A percentile compares a stretch with the other conserved stretches of the same genome.
Evolutionary conservation across 2,797 vertebrate genomes (phyloP).

Genomic region (Falco columbarius): DNA sequence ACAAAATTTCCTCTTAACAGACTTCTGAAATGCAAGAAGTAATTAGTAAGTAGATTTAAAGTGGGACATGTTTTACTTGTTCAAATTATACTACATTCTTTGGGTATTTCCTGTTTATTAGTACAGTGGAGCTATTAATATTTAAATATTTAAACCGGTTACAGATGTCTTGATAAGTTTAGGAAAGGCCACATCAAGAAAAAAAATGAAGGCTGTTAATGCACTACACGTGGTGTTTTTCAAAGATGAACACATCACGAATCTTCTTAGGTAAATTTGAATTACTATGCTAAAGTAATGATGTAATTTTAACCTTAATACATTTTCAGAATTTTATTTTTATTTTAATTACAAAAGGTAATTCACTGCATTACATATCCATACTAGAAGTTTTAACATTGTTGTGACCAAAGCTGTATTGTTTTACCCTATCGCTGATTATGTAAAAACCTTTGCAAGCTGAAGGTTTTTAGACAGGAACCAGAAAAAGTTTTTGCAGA

Average conservation of each 20-base stretch:
- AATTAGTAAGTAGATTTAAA: not conserved
- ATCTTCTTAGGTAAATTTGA: not conserved
- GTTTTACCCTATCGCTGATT: not conserved
- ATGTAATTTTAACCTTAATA: not conserved
- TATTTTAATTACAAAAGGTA: not conserved
- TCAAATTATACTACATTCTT: not conserved
- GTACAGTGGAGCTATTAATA: not conserved
- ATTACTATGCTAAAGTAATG: not conserved
- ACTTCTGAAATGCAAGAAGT: not conserved
- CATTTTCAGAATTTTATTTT: not conserved
- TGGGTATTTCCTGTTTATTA: not conserved
- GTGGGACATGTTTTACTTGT: not conserved
- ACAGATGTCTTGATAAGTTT: not conserved
- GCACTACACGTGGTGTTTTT: not conserved
- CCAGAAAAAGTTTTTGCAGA: not conserved
- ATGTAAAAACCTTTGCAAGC: not conserved
- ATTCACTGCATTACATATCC: rapidly evolving
- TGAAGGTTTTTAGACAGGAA: not conserved
- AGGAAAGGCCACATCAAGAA: not conserved
- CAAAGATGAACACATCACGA: not conserved
- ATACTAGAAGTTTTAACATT: not conserved
- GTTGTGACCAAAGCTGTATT: not conserved
- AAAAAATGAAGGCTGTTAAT: not conserved
- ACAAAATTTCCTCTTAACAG: not conserved
- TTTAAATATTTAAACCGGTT: not conserved